Evolutionary conservation across 2,113 vertebrate genomes (phyloP).

Genomic region (Climacteris rufus): DNA sequence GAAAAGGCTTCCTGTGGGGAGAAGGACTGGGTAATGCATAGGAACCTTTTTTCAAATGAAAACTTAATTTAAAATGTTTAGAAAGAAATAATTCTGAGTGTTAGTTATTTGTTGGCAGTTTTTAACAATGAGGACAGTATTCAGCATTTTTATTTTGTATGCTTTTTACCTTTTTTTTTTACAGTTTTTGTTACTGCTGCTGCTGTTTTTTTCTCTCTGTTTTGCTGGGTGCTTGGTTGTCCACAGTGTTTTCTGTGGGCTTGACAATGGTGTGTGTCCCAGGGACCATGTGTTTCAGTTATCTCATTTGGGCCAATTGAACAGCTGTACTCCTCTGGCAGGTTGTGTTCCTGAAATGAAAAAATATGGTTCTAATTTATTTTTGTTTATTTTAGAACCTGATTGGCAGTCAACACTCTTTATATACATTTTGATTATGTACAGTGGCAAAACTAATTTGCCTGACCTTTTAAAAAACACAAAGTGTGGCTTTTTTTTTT

Average conservation of each 20-base stretch:
- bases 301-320: slow-evolving; percentile 1
- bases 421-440: neutral
- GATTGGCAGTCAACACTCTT: neutral
- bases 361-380: neutral
- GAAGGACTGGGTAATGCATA: neutral
- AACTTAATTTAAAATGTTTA: neutral
- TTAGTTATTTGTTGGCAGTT: neutral
- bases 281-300: neutral
- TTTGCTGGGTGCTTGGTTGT: neutral
- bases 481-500: neutral
- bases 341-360: neutral
- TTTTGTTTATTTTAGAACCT: neutral
- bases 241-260: neutral
- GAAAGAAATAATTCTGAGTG: neutral
- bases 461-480: neutral
- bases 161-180: neutral
- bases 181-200: neutral
- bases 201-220: neutral
- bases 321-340: slow-evolving; percentile 34
- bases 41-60: neutral
- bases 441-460: neutral
- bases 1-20: neutral
- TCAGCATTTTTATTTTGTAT: neutral
- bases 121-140: neutral
- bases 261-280: neutral